These are phyloP conservation scores for Cheilosia scutellata DNA, from an alignment of 2,888 invertebrate species.

Conservation along the genomic window DNA sequence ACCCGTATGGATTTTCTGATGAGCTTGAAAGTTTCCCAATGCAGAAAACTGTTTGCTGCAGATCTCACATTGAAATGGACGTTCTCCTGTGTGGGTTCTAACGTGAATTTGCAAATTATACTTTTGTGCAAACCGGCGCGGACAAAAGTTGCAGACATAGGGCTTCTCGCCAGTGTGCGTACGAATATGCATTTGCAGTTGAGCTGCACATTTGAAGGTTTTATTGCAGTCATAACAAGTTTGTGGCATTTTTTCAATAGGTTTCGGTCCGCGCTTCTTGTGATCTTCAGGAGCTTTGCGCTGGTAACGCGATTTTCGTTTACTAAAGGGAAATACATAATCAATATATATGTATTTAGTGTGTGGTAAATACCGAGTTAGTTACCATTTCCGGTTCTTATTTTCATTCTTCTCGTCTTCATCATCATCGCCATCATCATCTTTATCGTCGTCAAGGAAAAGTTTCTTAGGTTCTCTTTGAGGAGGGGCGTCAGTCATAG, in stretches of 20 bases:
- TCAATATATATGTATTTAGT: not conserved
- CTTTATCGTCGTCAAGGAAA: slow-evolving; percentile 76
- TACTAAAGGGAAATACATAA: slow-evolving; percentile 73
- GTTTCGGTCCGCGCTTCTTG: slow-evolving; percentile 87
- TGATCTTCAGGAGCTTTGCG: slow-evolving; percentile 86
- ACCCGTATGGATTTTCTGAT: slow-evolving; percentile 87
- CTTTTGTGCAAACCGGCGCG: slow-evolving; percentile 86
- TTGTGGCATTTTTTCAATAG: slow-evolving; percentile 86
- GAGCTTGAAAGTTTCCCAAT: slow-evolving; percentile 87
- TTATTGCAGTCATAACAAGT: slow-evolving; percentile 87
- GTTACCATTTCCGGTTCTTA: slow-evolving; percentile 76
- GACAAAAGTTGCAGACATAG: slow-evolving; percentile 86
- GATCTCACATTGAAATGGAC: slow-evolving; percentile 87
- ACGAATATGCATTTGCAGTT: slow-evolving; percentile 87
- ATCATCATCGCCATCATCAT: slow-evolving; percentile 75
- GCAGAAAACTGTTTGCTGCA: slow-evolving; percentile 87
- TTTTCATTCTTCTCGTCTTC: slow-evolving; percentile 76
- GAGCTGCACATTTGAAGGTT: slow-evolving; percentile 87
- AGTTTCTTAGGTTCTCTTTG: slow-evolving; percentile 72
- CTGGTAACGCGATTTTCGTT: slow-evolving; percentile 84
- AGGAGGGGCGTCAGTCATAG: slow-evolving; percentile 84
- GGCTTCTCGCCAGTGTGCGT: slow-evolving; percentile 87
- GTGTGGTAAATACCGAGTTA: not conserved
- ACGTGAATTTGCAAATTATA: slow-evolving; percentile 87
- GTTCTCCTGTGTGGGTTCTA: slow-evolving; percentile 86